phyloP scores from a whole-genome alignment of 2,797 vertebrate genomes.

The Oceanodroma leucorhoa region DNA sequence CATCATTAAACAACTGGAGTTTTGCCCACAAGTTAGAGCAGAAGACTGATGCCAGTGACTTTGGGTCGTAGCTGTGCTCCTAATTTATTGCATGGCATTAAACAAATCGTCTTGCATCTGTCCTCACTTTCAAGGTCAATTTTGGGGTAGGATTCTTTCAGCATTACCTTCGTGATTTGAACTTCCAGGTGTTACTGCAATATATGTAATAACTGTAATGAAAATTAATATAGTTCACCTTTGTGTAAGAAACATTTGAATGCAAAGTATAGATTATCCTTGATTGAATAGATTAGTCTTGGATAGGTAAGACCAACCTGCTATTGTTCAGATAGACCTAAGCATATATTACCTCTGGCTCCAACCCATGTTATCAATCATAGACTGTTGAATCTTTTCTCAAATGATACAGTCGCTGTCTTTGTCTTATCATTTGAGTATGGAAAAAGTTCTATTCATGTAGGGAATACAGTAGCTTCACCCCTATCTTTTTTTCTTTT shows the following conservation, averaged over 20 bases:
- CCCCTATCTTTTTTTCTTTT: not conserved
- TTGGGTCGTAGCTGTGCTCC: not conserved
- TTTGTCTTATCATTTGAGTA: not conserved
- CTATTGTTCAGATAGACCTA: not conserved
- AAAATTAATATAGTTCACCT: not conserved
- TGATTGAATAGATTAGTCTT: not conserved
- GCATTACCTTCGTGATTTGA: not conserved
- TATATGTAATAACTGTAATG: not conserved
- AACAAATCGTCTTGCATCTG: not conserved
- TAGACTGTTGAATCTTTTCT: not conserved
- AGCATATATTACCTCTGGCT: not conserved
- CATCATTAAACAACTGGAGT: constrained; percentile 33
- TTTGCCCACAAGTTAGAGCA: constrained; percentile 20
- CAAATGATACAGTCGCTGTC: not conserved
- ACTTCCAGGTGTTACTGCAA: not conserved
- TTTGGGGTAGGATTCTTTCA: not conserved
- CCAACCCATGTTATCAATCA: not conserved
- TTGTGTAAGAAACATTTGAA: not conserved
- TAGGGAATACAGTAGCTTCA: not conserved
- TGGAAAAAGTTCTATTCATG: not conserved
- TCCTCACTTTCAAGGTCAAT: not conserved
- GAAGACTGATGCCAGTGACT: not conserved
- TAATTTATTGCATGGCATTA: not conserved
- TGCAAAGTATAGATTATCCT: not conserved
- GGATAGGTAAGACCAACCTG: not conserved